Percentiles rank a stretch among this genome's conserved stretches.
phyloP scores from a whole-genome alignment of 92 coral and sea anemone species.

The Blastomussa wellsi region DNA sequence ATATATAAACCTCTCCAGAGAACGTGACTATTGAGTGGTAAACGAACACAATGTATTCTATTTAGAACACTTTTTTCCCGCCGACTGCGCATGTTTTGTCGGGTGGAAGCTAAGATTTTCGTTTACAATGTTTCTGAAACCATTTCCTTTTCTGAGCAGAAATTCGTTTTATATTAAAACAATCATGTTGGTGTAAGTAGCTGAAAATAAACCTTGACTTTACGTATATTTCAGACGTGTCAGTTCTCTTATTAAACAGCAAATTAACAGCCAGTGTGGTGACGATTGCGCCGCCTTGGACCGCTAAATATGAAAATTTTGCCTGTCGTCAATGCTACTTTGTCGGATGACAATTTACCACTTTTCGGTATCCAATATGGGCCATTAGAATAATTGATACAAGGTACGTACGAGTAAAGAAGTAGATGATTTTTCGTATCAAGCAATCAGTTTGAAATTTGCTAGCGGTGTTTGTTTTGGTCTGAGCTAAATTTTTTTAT shows the following conservation, averaged over 20 bases:
- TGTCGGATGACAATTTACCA: background rate
- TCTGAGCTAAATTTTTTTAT: background rate
- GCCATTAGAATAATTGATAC: constrained; percentile 8
- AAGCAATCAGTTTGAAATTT: background rate
- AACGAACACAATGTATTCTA: background rate
- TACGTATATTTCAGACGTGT: too few relatives aligned
- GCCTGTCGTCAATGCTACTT: background rate
- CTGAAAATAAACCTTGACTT: background rate
- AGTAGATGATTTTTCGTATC: background rate
- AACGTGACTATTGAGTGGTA: background rate
- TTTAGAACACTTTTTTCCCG: background rate
- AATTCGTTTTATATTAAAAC: background rate
- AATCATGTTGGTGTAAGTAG: background rate
- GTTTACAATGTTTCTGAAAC: background rate
- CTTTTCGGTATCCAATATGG: constrained; percentile 1
- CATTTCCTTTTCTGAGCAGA: background rate
- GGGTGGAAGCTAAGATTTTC: background rate
- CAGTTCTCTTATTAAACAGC: background rate
- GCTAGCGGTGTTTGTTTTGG: background rate
- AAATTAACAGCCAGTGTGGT: background rate
- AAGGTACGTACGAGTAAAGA: background rate
- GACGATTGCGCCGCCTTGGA: background rate
- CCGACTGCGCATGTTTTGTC: background rate
- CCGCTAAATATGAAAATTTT: background rate
- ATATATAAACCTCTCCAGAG: background rate